These are phyloP conservation scores for Urocolius indicus DNA, from an alignment of 2,113 vertebrate genomes.

Conservation along the genomic window DNA sequence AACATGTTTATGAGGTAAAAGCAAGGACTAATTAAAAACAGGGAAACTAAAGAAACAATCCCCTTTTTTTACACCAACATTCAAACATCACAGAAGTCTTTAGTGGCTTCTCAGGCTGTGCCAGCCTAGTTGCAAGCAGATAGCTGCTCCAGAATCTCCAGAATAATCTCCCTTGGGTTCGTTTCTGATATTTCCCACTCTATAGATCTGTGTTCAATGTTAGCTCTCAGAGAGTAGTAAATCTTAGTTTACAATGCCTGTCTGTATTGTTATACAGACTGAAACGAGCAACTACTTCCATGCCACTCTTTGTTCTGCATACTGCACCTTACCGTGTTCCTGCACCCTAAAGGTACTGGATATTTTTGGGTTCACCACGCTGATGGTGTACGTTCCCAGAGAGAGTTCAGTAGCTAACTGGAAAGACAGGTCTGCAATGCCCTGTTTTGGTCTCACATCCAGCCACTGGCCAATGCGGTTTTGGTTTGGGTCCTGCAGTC, in stretches of 20 bases:
- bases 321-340: constrained; percentile 52
- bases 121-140: neutral
- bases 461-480: constrained; percentile 70
- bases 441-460: constrained; percentile 62
- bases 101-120: neutral
- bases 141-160: neutral
- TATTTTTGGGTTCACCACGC: neutral
- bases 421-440: constrained; percentile 71
- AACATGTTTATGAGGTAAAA: neutral
- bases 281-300: neutral
- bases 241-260: neutral
- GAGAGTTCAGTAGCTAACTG: constrained; percentile 53
- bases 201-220: neutral
- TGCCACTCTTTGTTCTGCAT: neutral
- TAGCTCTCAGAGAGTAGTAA: neutral
- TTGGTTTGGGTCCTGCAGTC: constrained; percentile 61
- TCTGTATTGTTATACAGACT: neutral
- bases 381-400: constrained; percentile 69
- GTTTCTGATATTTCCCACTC: neutral
- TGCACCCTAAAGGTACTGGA: constrained; percentile 69
- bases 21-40: neutral
- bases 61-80: accelerated
- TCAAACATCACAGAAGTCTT: neutral
- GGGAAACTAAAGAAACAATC: neutral
- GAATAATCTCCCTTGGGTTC: neutral